phyloP scores from a whole-genome alignment of 2,113 vertebrate genomes.

The Peromyscus californicus region DNA sequence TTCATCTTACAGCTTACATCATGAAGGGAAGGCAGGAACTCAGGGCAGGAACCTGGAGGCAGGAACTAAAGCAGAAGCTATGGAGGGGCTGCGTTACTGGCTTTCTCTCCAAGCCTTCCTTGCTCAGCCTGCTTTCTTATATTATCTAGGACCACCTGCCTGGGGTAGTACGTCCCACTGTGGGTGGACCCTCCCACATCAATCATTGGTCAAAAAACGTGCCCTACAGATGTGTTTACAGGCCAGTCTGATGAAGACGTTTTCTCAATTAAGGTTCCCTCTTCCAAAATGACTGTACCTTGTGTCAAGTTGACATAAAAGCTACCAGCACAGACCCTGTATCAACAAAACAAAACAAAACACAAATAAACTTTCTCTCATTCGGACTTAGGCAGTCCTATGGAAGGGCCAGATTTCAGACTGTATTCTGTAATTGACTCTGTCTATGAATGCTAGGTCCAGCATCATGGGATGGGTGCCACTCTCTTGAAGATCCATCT shows the following conservation, averaged over 20 bases:
- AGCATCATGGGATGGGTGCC: not conserved
- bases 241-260: not conserved
- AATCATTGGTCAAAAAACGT: not conserved
- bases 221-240: not conserved
- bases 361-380: not conserved
- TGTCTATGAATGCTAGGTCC: not conserved
- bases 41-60: not conserved
- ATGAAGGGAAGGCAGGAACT: not conserved
- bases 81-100: not conserved
- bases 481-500: not conserved
- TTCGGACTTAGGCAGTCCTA: not conserved
- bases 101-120: not conserved
- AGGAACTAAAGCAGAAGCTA: not conserved
- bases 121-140: not conserved
- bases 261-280: not conserved
- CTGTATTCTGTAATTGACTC: not conserved
- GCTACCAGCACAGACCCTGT: not conserved
- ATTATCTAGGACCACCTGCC: not conserved
- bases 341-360: not conserved
- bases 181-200: not conserved
- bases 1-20: not conserved
- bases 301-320: not conserved
- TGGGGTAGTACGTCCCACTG: not conserved
- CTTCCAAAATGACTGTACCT: not conserved
- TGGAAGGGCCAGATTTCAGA: not conserved